Percentiles rank a stretch among this genome's conserved stretches.
phyloP scores from a whole-genome alignment of 2,113 vertebrate species.

The Hyaena hyaena region DNA sequence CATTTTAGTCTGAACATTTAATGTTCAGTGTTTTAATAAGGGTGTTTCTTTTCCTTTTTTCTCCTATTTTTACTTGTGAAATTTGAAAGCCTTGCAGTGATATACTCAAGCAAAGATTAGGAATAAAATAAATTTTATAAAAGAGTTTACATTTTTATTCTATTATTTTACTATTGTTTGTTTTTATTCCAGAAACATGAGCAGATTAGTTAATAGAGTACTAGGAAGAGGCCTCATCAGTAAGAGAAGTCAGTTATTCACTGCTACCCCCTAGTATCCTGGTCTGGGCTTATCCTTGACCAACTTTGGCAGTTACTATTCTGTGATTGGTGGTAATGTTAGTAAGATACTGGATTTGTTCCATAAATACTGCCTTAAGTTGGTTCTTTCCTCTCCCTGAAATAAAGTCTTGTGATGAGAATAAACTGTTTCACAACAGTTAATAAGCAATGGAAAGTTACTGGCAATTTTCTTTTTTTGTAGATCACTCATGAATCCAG shows the following conservation, averaged over 20 bases:
- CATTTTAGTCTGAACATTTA: not conserved
- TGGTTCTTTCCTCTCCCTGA: not conserved
- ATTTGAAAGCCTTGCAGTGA: conserved; percentile 36
- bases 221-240: not conserved
- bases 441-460: conserved; percentile 50
- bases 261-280: not conserved
- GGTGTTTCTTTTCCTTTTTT: not conserved
- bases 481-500: conserved; percentile 22
- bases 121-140: not conserved
- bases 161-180: conserved; percentile 45
- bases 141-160: conserved; percentile 57
- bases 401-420: conserved; percentile 25
- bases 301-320: not conserved
- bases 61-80: conserved; percentile 46
- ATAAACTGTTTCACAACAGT: conserved; percentile 19
- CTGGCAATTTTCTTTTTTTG: conserved; percentile 49
- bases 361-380: not conserved
- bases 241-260: not conserved
- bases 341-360: conserved; percentile 27
- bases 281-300: not conserved
- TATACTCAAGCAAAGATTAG: not conserved
- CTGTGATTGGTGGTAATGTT: not conserved
- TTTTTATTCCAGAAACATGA: not conserved
- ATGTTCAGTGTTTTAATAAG: not conserved
- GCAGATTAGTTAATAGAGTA: not conserved